Base-by-base conservation (phyloP, 2,888 invertebrate genomes). In the Melikaiella ostensackeni region DNA sequence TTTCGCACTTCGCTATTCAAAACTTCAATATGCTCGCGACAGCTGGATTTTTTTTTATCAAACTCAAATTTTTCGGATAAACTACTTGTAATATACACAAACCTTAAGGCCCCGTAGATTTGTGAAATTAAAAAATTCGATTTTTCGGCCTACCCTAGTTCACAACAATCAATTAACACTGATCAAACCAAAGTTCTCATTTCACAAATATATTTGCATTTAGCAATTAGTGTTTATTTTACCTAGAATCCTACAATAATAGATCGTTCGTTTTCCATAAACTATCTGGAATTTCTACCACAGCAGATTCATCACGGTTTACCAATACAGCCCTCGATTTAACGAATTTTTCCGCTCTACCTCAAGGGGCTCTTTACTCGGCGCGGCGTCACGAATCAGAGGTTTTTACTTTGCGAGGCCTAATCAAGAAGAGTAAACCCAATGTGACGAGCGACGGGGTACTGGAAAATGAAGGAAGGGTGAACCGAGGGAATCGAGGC, bases 391-490 rank as follows among this genome's bases (percentile, higher is more conserved):
- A 59, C 59, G 59, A 59, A 59, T 59, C 59, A 27, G 59, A 59
- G 59, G 16, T 59, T 59, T 70, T 88, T 88, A 87, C 87, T 87
- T 86, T 86, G 85, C 84, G 83, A 87, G 87, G 89, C 90, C 90
- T 91, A 91, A 91, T 91, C 91, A 90, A 89, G 89, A 89, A 90
- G 87, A 90, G 91, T 90, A 91, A 90, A 90, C 89, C 81, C 84
- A 81, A 85, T 86, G 88, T 86, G 88, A 87, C 85, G 88, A 85
- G 81, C 81, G 82, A 79, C 75, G 82, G 77, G 83, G 70, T 50
- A 70, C 27, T 50, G 61, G 63, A 78, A 80, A 81, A 81, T 73
- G 75, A 77, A 82, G 79, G 78, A 81, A 77, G 80, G 77, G 82
- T 75, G 80, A 81, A 80, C 77, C 75, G 75, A 79, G 76, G 73